Evolutionary conservation across 2,888 invertebrate species (phyloP).

Genomic region (Acleris emargana): DNA sequence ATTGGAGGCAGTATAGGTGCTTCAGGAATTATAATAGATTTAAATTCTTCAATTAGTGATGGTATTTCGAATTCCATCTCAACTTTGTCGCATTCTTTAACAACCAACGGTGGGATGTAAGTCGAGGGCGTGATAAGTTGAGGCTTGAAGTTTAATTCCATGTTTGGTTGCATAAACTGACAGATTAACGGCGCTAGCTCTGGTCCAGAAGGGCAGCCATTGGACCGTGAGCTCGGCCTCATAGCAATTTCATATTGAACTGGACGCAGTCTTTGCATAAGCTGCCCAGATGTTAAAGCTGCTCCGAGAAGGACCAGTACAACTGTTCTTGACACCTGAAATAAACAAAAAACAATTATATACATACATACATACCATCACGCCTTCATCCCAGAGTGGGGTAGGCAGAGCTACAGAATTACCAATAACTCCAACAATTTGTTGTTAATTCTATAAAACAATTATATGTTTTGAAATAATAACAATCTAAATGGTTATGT

Average conservation of each 20-base stretch:
- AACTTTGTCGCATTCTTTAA: slow-evolving; percentile 30
- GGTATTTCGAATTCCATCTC: slow-evolving; percentile 34
- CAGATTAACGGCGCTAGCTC: slow-evolving; percentile 42
- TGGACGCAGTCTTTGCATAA: slow-evolving; percentile 13
- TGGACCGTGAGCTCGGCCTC: slow-evolving; percentile 3
- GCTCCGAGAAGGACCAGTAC: slow-evolving; percentile 48
- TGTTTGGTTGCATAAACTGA: slow-evolving; percentile 47
- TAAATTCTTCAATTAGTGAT: slow-evolving; percentile 1
- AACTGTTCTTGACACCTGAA: slow-evolving; percentile 45
- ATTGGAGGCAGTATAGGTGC: slow-evolving; percentile 39
- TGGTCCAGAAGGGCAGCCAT: slow-evolving; percentile 30
- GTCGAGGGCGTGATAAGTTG: slow-evolving; percentile 39
- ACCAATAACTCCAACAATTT: too few species aligned
- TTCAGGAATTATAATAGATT: slow-evolving; percentile 33
- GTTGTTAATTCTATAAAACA: too few species aligned
- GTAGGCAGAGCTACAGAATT: too few species aligned
- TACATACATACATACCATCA: too few species aligned
- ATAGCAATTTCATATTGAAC: slow-evolving; percentile 1
- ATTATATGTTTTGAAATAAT: neutral
- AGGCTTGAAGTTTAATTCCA: slow-evolving; percentile 49
- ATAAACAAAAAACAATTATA: slow-evolving; percentile 33
- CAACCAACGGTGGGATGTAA: slow-evolving; percentile 35
- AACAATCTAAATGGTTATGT: neutral
- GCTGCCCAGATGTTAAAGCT: slow-evolving; percentile 31
- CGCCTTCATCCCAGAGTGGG: too few species aligned